Percentiles rank a stretch among this genome's conserved stretches.
Conservation (phyloP, 1,140 invertebrate genomes). For the Planococcus citri region DNA sequence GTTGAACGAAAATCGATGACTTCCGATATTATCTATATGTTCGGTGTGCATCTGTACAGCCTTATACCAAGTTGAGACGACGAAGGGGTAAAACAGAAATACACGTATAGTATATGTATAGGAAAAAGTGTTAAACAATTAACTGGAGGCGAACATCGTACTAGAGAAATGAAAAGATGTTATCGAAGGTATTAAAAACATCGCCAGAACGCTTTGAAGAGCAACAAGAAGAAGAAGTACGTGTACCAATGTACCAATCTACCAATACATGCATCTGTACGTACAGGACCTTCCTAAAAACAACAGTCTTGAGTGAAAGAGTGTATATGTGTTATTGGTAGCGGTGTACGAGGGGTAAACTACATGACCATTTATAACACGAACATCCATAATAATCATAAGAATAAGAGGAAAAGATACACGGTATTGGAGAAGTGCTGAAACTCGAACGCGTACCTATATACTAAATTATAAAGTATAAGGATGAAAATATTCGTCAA, state of each 20-base stretch:
- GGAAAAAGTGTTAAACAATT: not conserved
- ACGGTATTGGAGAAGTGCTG: not conserved
- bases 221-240: not conserved
- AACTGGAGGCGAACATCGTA: slow-evolving; percentile 5
- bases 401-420: not conserved
- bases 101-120: too few relatives aligned
- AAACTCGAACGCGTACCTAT: not conserved
- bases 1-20: slow-evolving; percentile 10
- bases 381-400: too few relatives aligned
- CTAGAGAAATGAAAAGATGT: not conserved
- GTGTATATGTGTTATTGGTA: too few relatives aligned
- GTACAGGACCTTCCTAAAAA: too few relatives aligned
- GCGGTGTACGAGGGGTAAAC: too few relatives aligned
- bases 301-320: too few relatives aligned
- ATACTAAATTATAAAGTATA: not conserved
- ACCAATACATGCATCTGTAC: too few relatives aligned
- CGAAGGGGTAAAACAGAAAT: too few relatives aligned
- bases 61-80: too few relatives aligned
- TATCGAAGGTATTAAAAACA: not conserved
- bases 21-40: not conserved
- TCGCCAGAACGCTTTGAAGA: not conserved
- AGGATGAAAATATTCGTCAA: not conserved
- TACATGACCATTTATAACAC: too few relatives aligned
- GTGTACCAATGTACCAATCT: too few relatives aligned
- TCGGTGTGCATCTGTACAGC: not conserved